Base-by-base conservation (phyloP, 1,140 invertebrate genomes). In the Papilio dardanus region DNA sequence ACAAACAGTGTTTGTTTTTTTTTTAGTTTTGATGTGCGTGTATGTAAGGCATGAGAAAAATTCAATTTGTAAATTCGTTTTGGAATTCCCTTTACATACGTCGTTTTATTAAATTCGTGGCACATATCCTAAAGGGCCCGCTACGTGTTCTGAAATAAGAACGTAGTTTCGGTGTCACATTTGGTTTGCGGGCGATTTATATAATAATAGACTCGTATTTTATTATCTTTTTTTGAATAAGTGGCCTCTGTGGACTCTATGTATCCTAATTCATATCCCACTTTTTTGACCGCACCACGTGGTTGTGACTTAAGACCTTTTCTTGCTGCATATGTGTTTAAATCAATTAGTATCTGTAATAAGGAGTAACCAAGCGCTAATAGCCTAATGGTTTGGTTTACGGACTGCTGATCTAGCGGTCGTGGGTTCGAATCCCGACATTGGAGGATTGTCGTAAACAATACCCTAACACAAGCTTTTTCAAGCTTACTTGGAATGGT, bases 1-100 rank as follows among this genome's bases (percentile, higher is more conserved):
- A 37, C 35, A 14, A 12, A 12, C n/a, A 37, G 35, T 37, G 35
- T 37, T 37, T 37, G 12, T 62, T 62, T 62, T 62, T 50, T 7
- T 58, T 28, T 58, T 30, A n/a, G n/a, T n/a, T n/a, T 54, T 28
- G 50, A 12, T 6, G 21, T 54, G 24, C 16, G 54, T 62, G 24
- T 24, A n/a, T n/a, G n/a, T n/a, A n/a, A n/a, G 21, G 54, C 12
- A 30, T 5, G 21, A 14, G 14, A 62, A 62, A 62, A 62, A 62
- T 62, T 62, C 54, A 62, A 62, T 62, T 62, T 62, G 21, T 62
- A 14, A 28, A 62, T 28, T 30, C 54, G 54, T 30, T 62, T 62
- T 28, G 54, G 54, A 28, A 62, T 62, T 62, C 24, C 21, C 24
- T 28, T 62, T 62, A 28, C 54, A 62, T 62, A 28, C 54, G 54